Evolutionary conservation across 2,888 invertebrate species (phyloP), one percentile per base, ranked within the genome.

Genomic region (Cynaeus angustus): DNA sequence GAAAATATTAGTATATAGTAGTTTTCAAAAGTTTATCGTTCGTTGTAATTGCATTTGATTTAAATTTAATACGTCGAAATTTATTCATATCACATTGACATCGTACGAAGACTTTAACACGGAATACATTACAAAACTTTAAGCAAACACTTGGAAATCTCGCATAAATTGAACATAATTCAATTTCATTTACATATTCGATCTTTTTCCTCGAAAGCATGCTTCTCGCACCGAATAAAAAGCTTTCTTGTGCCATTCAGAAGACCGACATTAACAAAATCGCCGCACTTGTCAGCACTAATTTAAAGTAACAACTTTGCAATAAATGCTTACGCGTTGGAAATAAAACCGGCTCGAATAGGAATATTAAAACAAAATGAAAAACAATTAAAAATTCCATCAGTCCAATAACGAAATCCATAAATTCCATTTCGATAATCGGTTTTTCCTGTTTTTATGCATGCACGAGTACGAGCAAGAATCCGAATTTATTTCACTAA

Each of bases 151-250:
- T 62, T 62, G 21, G 38, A 21, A 62, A 50, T 62, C 52, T 26
- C 50, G 62, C 62, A 62, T 62, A 62, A 62, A 62, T 62, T 62
- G 26, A 33, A 38, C 50, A 62, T 62, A 62, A 62, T 52, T 62
- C 62, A 62, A 52, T 62, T 38, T 38, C 16, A 62, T 62, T 52
- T 62, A 43, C 62, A 62, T 62, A 50, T 62, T 62, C 62, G 50
- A 52, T 62, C 37, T 52, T 38, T 62, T 62, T 52, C 50, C 43
- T 48, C 13, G 10, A 50, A 10, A 26, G 21, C 28, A 50, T 16
- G 50, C 28, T 26, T 28, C 10, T 14, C 53, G 33, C 53, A 38
- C 21, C n/a, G 13, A 58, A 43, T 41, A 43, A 58, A 43, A 58
- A 16, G 55, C 52, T 30, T 38, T 55, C 10, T 12, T n/a, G 33